Conservation (phyloP, 2,888 invertebrate species). For the Parnassius orleans region DNA sequence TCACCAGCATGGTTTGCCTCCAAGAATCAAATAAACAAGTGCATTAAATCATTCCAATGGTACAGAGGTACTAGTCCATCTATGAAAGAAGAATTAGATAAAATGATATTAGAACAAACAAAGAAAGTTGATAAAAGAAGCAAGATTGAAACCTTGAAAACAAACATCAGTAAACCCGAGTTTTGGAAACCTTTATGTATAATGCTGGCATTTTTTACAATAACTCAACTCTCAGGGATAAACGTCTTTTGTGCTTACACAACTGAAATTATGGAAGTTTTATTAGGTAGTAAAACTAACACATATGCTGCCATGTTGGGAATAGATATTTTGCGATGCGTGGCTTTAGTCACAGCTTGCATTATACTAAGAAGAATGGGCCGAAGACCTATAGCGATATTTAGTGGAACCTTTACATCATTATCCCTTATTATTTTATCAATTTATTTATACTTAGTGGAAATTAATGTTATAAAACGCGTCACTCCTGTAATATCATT, state of each 20-base stretch:
- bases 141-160: constrained; percentile 56
- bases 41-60: constrained; percentile 81
- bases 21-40: constrained; percentile 79
- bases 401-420: constrained; percentile 83
- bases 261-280: constrained; percentile 82
- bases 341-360: constrained; percentile 82
- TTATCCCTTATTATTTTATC: constrained; percentile 80
- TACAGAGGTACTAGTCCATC: constrained; percentile 78
- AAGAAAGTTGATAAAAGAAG: constrained; percentile 53
- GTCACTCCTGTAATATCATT: constrained; percentile 64
- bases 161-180: constrained; percentile 73
- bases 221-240: constrained; percentile 85
- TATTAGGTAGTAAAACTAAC: constrained; percentile 75
- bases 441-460: constrained; percentile 64
- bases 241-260: constrained; percentile 87
- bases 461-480: constrained; percentile 44
- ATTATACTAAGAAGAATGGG: constrained; percentile 81
- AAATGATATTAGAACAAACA: constrained; percentile 66
- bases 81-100: constrained; percentile 73
- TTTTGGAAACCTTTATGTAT: constrained; percentile 83
- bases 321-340: constrained; percentile 82
- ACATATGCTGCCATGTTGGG: constrained; percentile 84
- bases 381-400: constrained; percentile 82
- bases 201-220: constrained; percentile 83
- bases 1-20: constrained; percentile 86